Conservation (phyloP, 2,888 invertebrate species). For the Willowsia nigromaculata region DNA sequence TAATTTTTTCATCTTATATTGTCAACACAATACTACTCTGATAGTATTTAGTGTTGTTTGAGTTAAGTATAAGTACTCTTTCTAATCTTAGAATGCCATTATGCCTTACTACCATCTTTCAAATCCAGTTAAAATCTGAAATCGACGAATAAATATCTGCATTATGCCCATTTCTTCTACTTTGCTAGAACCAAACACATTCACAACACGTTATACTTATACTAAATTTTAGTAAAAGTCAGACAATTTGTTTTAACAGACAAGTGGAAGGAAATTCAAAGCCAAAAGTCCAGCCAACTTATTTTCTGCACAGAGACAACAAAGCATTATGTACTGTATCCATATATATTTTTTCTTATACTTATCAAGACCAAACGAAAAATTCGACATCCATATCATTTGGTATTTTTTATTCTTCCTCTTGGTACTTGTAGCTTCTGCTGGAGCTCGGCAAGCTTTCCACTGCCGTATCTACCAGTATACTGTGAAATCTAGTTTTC, state of each 20-base stretch:
- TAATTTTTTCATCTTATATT: no score
- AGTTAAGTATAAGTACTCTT: no score
- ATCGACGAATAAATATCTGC: conserved; percentile 60
- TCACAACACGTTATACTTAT: background rate
- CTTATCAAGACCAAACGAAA: background rate
- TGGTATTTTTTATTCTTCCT: background rate
- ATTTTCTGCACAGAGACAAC: background rate
- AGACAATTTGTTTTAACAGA: conserved; percentile 1
- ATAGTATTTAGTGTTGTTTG: no score
- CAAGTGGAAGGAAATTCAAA: background rate
- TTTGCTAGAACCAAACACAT: background rate
- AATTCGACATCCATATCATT: conserved; percentile 23
- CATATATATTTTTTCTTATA: background rate
- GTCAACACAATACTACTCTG: no score
- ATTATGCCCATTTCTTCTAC: conserved; percentile 36
- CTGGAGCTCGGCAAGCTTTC: background rate
- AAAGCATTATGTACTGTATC: background rate
- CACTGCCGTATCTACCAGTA: background rate
- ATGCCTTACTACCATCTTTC: conserved; percentile 27
- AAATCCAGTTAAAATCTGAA: conserved; percentile 56
- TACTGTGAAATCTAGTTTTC: background rate
- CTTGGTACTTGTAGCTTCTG: conserved; percentile 29
- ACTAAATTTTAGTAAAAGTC: background rate
- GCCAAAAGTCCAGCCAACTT: conserved; percentile 43
- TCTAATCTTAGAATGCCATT: background rate